Percentiles rank a stretch among this genome's conserved stretches.
Conservation (phyloP, 2,888 invertebrate species). For the Cryptosula pallasiana region DNA sequence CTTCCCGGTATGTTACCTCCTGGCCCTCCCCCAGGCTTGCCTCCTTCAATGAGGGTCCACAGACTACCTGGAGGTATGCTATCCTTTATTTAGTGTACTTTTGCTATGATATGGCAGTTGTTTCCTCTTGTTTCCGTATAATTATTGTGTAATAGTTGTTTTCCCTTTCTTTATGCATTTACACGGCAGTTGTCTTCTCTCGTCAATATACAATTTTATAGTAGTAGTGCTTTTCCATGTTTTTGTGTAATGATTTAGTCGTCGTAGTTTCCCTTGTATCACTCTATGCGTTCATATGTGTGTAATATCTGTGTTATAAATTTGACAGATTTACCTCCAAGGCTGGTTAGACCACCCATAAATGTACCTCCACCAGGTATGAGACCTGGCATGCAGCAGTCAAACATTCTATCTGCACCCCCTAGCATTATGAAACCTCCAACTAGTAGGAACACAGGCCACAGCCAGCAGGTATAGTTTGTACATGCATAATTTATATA, state of each 20-base stretch:
- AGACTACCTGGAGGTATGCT: conserved; percentile 17
- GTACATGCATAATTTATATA: no score
- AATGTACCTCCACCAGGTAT: conserved; percentile 40
- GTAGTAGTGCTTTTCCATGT: no score
- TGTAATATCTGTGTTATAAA: neutral
- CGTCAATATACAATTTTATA: no score
- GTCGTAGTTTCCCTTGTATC: no score
- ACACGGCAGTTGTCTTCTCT: no score
- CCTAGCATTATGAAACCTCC: conserved; percentile 72
- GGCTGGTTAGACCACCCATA: conserved; percentile 43
- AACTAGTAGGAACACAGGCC: conserved; percentile 28
- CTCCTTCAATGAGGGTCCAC: conserved; percentile 30
- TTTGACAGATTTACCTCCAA: conserved; percentile 34
- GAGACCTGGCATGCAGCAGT: conserved; percentile 41
- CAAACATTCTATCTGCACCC: conserved; percentile 74
- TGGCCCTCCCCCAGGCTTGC: conserved; percentile 45
- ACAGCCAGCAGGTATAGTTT: conserved; percentile 32
- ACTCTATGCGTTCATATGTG: no score
- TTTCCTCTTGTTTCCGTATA: no score
- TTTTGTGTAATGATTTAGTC: no score
- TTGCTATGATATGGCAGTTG: no score
- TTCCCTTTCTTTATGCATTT: no score
- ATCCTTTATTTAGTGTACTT: no score
- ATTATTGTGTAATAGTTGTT: no score
- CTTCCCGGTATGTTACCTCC: conserved; percentile 49